Evolutionary conservation across 2,888 invertebrate genomes (phyloP).

Genomic region (Geotrupes spiniger): DNA sequence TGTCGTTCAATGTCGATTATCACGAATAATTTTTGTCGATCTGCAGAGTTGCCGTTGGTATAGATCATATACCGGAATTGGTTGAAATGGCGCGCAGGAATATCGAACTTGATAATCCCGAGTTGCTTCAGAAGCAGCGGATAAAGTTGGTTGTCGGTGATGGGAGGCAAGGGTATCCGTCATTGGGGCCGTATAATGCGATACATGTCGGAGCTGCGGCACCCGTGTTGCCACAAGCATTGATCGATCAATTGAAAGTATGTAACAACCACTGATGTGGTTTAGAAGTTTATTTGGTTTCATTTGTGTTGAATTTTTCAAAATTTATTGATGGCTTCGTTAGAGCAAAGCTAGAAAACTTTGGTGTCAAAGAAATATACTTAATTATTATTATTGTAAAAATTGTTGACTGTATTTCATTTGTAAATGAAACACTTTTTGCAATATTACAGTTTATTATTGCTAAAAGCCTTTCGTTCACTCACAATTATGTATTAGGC

Average conservation of each 20-base stretch:
- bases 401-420: too few relatives aligned
- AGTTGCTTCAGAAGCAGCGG: constrained; percentile 64
- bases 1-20: neutral
- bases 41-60: constrained; percentile 62
- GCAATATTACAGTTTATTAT: too few relatives aligned
- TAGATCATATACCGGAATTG: constrained; percentile 87
- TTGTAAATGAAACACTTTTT: too few relatives aligned
- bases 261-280: too few relatives aligned
- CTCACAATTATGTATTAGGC: too few relatives aligned
- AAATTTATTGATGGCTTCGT: too few relatives aligned
- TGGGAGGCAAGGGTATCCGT: constrained; percentile 75
- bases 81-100: constrained; percentile 74
- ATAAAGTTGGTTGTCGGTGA: constrained; percentile 82
- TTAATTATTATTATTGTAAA: too few relatives aligned
- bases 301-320: neutral
- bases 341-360: too few relatives aligned
- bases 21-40: neutral
- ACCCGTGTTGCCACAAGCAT: constrained; percentile 69
- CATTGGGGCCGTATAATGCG: constrained; percentile 81
- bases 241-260: constrained; percentile 81
- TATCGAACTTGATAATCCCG: constrained; percentile 69
- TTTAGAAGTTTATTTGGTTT: too few relatives aligned
- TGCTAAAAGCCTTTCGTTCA: too few relatives aligned
- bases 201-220: constrained; percentile 94
- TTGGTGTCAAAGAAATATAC: too few relatives aligned